Conservation (phyloP, 2,888 invertebrate genomes). For the Drosophila atroscutellata region DNA sequence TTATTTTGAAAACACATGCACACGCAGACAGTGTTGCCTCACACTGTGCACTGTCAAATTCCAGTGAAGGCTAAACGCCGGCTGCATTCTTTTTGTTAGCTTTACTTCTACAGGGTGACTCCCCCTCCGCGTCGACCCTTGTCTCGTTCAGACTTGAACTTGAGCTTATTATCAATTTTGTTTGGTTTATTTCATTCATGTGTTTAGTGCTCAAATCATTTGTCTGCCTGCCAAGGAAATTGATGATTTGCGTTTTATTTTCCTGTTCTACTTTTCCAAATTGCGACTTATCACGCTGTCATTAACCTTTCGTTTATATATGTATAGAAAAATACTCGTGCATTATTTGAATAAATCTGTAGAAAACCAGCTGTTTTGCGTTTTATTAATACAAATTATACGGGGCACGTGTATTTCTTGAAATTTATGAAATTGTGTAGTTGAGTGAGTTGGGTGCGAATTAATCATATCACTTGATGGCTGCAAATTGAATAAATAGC, state of each 20-base stretch:
- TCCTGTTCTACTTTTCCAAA: slow-evolving; percentile 38
- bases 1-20: slow-evolving; percentile 4
- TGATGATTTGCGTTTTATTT: slow-evolving; percentile 34
- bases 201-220: slow-evolving; percentile 25
- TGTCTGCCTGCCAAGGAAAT: slow-evolving; percentile 19
- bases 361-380: not conserved
- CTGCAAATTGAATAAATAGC: slow-evolving; percentile 46
- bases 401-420: slow-evolving; percentile 29
- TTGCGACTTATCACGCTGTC: slow-evolving; percentile 41
- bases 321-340: slow-evolving; percentile 4
- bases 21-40: slow-evolving; percentile 7
- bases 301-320: slow-evolving; percentile 41
- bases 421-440: slow-evolving; percentile 42
- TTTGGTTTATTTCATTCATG: slow-evolving; percentile 2
- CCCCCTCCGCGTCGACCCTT: not conserved
- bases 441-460: slow-evolving; percentile 40
- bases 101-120: slow-evolving; percentile 12
- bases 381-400: slow-evolving; percentile 3
- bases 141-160: not conserved
- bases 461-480: slow-evolving; percentile 51
- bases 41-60: slow-evolving; percentile 17
- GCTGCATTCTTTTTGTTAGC: slow-evolving; percentile 42
- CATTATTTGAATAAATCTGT: slow-evolving; percentile 1
- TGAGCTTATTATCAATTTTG: not conserved
- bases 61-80: slow-evolving; percentile 55